Conservation (phyloP, 2,888 invertebrate genomes). For the Neoitamus cyanurus region DNA sequence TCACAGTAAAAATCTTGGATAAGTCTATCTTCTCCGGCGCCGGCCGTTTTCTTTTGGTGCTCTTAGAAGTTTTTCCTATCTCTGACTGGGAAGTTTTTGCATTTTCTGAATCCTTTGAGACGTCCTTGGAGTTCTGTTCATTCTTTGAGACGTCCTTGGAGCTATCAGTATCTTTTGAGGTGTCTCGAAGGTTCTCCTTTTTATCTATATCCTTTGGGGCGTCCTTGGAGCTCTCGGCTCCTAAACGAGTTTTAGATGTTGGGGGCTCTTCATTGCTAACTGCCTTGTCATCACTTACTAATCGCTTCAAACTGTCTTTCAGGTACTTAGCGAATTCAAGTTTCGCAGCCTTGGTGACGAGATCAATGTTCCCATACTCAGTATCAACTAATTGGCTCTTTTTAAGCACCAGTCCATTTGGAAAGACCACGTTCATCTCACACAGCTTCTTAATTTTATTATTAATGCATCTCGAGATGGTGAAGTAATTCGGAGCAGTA, state of each 20-base stretch:
- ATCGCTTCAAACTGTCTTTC: background rate
- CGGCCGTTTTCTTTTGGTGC: background rate
- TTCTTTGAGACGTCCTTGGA: slow-evolving; percentile 43
- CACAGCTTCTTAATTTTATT: slow-evolving; percentile 4
- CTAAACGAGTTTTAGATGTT: background rate
- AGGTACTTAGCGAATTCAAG: background rate
- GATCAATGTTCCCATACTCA: background rate
- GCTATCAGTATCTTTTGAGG: background rate
- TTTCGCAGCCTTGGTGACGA: background rate
- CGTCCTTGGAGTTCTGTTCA: background rate
- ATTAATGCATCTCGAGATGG: background rate
- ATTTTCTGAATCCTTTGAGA: slow-evolving; percentile 56
- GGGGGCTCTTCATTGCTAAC: background rate
- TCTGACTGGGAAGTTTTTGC: no score
- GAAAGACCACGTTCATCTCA: background rate
- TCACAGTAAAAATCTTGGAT: slow-evolving; percentile 57
- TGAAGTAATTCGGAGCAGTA: background rate
- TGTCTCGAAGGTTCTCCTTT: background rate
- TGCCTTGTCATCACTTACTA: background rate
- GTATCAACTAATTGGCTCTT: background rate
- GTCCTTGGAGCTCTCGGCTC: background rate
- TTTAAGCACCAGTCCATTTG: slow-evolving; percentile 11
- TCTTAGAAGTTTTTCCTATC: no score
- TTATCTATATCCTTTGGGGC: slow-evolving; percentile 46
- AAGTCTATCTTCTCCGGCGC: slow-evolving; percentile 54